Base-by-base conservation (phyloP, 2,888 invertebrate species). In the Stramonita haemastoma region DNA sequence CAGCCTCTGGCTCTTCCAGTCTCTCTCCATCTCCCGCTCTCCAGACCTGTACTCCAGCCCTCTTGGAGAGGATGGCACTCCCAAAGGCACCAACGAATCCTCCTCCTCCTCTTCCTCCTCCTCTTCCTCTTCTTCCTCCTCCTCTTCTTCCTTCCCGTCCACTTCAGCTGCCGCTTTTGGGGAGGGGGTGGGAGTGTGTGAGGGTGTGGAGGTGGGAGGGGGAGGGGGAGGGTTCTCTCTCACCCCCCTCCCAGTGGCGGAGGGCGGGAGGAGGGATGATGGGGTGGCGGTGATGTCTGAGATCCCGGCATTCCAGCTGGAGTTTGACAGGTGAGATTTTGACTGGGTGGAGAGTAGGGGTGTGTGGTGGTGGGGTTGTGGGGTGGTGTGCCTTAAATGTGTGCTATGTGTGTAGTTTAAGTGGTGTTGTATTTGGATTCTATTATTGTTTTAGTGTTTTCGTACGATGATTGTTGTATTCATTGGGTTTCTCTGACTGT, bases 1-100 rank as follows among this genome's bases (percentile, higher is more conserved):
- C 46, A 90, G 87, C 32, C 88, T 34, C 32, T 91, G 91, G 91
- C 70, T 89, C 1, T 91, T 87, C 87, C 87, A 87, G 22, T 90
- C 90, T 8, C 79, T 90, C 13, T 22, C 86, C 46, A 36, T 88
- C 70, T 81, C 32, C 60, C 87, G 60, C 73, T n/a, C 26, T 29
- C 79, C 79, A 1, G 34, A 15, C 34, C 29, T 8, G n/a, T 6
- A 4, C 36, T 11, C 87, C 77, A 36, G 26, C 36, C 2, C 26
- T 5, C 46, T 11, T 8, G 32, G 32, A 32, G 77, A 79, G 34
- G 77, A 79, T 13, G 32, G 32, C 77, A 15, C 34, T n/a, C 32
- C 79, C 1, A 6, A 15, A 4, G 19, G 5, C 79, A 15, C 81
- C 26, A 26, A 32, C 79, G 15, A 79, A 6, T 11, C 11, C 46